These are phyloP conservation scores for Microcebus lehilahytsara DNA, from an alignment of 2,113 vertebrate species.

Conservation along the genomic window DNA sequence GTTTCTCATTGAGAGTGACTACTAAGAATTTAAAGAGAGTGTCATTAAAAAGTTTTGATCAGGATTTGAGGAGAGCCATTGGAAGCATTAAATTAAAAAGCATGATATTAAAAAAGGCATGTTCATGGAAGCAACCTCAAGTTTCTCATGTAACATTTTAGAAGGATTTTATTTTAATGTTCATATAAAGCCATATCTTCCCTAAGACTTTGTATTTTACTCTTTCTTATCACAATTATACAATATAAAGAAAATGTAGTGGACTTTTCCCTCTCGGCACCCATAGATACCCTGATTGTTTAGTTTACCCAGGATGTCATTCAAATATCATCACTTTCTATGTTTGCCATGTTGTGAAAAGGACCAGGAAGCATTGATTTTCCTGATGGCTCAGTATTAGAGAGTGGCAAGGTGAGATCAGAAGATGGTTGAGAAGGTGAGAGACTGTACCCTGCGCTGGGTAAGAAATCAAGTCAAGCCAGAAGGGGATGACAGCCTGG, in stretches of 20 bases:
- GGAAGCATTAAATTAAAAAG: not conserved
- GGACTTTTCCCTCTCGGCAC: not conserved
- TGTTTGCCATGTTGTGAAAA: not conserved
- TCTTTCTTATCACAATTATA: slow-evolving; percentile 38
- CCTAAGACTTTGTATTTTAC: slow-evolving; percentile 12
- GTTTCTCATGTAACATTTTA: slow-evolving; percentile 21
- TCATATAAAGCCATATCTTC: not conserved
- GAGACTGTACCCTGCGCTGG: not conserved
- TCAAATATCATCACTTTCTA: not conserved
- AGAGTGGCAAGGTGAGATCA: not conserved
- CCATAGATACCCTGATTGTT: not conserved
- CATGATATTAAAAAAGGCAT: not conserved
- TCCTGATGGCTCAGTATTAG: not conserved
- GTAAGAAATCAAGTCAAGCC: not conserved
- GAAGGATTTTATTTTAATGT: slow-evolving; percentile 37
- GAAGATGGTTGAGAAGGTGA: not conserved
- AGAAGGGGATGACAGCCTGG: not conserved
- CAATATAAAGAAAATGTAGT: not conserved
- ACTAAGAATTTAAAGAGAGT: slow-evolving; percentile 20
- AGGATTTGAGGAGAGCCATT: slow-evolving; percentile 5
- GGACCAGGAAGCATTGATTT: not conserved
- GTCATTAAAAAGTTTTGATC: not conserved
- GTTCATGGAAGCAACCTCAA: not conserved
- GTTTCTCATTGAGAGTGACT: not conserved
- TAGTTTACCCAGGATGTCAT: not conserved